Evolutionary conservation across 1,140 invertebrate species (phyloP), one percentile per base, ranked within the genome.

Genomic region (Bactericera cockerelli): DNA sequence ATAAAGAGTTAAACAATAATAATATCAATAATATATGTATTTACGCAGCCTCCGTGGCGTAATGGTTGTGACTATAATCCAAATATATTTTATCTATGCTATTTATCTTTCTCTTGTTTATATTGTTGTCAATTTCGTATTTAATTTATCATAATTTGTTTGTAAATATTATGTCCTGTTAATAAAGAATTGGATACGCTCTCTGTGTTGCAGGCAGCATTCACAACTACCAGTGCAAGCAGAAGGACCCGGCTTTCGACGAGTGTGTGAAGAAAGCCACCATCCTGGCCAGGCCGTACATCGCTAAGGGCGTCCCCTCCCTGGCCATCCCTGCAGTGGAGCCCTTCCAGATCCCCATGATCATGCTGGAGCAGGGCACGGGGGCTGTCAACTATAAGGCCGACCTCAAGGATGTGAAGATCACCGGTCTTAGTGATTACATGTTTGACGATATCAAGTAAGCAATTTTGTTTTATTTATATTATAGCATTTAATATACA

Each of bases 341-440:
- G 33, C 67, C 67, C 10, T 61, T 69, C 36, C 19, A 63, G 3
- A 67, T 69, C 38, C 63, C 63, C 3, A 62, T 62, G 56, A 60
- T 69, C 16, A 65, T 63, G 36, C 39, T 69, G 55, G 62, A 65
- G 31, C 65, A 69, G 55, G 65, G 64, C n/a, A 65, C 61, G 0
- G 59, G 56, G 16, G 61, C 65, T 26, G 65, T 68, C 25, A 65
- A 63, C 57, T 66, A 66, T 54, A 67, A 66, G 38, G 63, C 66
- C 14, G 65, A 61, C 21, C 63, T 68, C 26, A 66, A 58, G 31
- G 62, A 69, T 57, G 56, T 67, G 21, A 65, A 66, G 55, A 61
- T 65, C 10, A 62, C 55, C 55, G 65, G 65, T 11, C 55, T 65
- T 14, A 64, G 60, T 14, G 39, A 61, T 57, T 65, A 64, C 54